These are phyloP conservation scores for Hycleus phaleratus DNA, from an alignment of 1,140 invertebrate genomes.

Conservation along the genomic window DNA sequence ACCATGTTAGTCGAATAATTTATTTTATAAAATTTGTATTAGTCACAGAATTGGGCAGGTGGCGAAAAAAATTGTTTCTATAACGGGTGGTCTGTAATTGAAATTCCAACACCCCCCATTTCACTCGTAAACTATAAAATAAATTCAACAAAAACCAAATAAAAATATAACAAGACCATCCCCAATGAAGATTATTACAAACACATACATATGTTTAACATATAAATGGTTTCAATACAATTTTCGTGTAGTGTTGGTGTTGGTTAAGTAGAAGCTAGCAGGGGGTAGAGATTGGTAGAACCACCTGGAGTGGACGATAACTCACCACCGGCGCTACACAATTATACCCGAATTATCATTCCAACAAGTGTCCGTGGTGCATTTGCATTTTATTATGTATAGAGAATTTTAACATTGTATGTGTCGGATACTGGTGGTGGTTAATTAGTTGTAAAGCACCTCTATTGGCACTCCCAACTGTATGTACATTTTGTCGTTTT, in stretches of 20 bases:
- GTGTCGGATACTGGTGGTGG: conserved; percentile 5
- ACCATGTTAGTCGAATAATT: conserved; percentile 2
- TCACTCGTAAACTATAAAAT: too few species aligned
- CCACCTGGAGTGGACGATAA: conserved; percentile 24
- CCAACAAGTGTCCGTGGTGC: conserved; percentile 21
- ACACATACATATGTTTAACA: too few species aligned
- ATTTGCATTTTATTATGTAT: conserved; percentile 23
- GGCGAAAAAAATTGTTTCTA: background rate
- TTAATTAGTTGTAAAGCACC: conserved; percentile 20
- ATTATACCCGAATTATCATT: conserved; percentile 30
- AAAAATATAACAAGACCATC: too few species aligned
- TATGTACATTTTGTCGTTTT: too few species aligned
- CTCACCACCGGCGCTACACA: conserved; percentile 21
- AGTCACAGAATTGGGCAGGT: conserved; percentile 4
- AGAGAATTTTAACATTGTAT: background rate
- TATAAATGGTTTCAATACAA: too few species aligned
- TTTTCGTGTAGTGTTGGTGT: too few species aligned
- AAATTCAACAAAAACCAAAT: too few species aligned
- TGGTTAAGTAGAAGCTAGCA: conserved; percentile 6
- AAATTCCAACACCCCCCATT: too few species aligned
- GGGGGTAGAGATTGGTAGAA: conserved; percentile 6
- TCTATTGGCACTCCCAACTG: conserved; percentile 7
- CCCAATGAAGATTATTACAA: too few species aligned
- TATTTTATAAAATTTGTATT: conserved; percentile 7
- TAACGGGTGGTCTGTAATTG: too few species aligned